phyloP scores from a whole-genome alignment of 1,140 invertebrate genomes.

The Ips nitidus region DNA sequence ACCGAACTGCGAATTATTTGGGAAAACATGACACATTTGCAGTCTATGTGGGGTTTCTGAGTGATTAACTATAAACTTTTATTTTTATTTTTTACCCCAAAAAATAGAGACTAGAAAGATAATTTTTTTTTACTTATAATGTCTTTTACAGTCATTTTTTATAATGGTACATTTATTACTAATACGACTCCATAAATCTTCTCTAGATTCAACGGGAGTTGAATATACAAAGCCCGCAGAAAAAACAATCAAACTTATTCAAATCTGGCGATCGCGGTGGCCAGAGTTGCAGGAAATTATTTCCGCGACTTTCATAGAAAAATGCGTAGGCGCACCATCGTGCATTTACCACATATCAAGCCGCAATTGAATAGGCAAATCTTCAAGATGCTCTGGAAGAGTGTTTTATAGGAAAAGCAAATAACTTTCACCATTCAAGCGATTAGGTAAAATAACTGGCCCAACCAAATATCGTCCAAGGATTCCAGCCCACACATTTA shows the following conservation, averaged over 20 bases:
- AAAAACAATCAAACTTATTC: background rate
- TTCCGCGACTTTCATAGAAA: conserved; percentile 43
- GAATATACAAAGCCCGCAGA: conserved; percentile 1
- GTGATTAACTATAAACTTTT: no score
- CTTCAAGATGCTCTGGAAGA: conserved; percentile 3
- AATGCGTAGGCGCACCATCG: conserved; percentile 43
- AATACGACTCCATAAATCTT: conserved; percentile 12
- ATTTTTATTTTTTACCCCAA: no score
- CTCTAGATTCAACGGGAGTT: background rate
- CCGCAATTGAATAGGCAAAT: conserved; percentile 35
- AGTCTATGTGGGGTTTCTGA: no score
- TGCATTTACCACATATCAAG: conserved; percentile 45
- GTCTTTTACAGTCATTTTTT: background rate
- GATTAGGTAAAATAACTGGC: conserved; percentile 12
- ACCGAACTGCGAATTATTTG: no score
- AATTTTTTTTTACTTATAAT: no score
- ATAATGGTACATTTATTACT: conserved; percentile 13
- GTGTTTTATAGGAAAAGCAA: background rate
- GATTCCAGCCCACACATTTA: conserved; percentile 5
- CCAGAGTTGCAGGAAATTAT: background rate
- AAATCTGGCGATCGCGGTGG: background rate
- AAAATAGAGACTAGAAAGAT: no score
- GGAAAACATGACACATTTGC: no score
- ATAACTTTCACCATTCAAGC: conserved; percentile 7
- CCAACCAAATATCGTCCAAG: conserved; percentile 1